Evolutionary conservation across 2,797 vertebrate species (phyloP).

Genomic region (Philypnodon macrostomus): DNA sequence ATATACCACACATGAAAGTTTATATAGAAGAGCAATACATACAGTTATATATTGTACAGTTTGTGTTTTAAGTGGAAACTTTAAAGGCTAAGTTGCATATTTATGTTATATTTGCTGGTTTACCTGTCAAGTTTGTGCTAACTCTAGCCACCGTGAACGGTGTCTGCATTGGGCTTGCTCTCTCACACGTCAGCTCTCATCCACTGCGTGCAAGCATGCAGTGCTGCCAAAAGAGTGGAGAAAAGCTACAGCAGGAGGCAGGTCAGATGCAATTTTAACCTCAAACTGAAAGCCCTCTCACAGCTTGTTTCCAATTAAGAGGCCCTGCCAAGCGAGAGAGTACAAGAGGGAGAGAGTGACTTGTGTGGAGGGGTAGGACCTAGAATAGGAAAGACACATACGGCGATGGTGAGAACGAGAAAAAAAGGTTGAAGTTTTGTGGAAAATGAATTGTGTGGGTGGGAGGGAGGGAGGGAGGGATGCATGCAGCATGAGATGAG

Average conservation of each 20-base stretch:
- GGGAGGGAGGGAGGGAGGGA: conserved; percentile 36
- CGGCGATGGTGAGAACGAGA: conserved; percentile 30
- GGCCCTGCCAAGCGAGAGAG: conserved; percentile 65
- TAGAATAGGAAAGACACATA: conserved; percentile 26
- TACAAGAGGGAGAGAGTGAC: conserved; percentile 41
- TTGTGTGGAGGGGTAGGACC: conserved; percentile 24
- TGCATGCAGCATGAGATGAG: conserved; percentile 56
- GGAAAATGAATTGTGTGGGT: conserved; percentile 8
- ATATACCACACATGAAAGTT: too few species aligned
- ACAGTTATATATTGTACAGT: too few species aligned
- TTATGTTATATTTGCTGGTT: conserved; percentile 1
- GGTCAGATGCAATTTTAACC: conserved; percentile 70
- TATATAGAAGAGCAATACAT: too few species aligned
- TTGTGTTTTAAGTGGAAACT: too few species aligned
- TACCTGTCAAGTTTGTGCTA: conserved; percentile 15
- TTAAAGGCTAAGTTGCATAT: too few species aligned
- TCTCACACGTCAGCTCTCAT: conserved; percentile 35
- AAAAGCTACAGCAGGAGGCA: conserved; percentile 63
- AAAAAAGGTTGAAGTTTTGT: conserved; percentile 7
- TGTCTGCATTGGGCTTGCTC: conserved; percentile 26
- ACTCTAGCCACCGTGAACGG: conserved; percentile 13
- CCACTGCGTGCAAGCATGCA: conserved; percentile 38
- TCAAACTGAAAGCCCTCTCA: conserved; percentile 66
- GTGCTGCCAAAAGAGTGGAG: conserved; percentile 45
- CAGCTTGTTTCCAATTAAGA: conserved; percentile 78